Percentiles rank a stretch among this genome's conserved stretches.
These are phyloP conservation scores for Peromyscus eremicus DNA, from an alignment of 2,797 vertebrate species.

Conservation along the genomic window DNA sequence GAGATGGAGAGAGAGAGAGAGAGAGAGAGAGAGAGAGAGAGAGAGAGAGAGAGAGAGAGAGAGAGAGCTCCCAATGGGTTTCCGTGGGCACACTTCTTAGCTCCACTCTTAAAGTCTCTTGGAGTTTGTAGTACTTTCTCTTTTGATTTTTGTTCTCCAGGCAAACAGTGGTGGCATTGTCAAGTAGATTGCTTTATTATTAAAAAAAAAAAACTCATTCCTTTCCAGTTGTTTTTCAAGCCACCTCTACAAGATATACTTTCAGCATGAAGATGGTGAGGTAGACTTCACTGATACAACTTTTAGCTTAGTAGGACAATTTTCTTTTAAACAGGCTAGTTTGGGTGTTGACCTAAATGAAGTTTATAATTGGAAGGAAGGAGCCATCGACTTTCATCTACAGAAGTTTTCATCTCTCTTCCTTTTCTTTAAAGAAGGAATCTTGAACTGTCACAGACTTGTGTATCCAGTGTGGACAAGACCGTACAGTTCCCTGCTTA, in stretches of 20 bases:
- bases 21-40: accelerated
- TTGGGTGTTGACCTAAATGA: conserved; percentile 8
- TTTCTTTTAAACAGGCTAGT: background rate
- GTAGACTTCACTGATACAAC: background rate
- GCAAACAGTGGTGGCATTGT: background rate
- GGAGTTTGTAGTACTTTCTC: background rate
- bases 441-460: background rate
- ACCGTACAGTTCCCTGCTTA: background rate
- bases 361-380: conserved; percentile 20
- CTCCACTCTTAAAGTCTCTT: background rate
- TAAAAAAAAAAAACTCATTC: background rate
- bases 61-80: background rate
- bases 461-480: background rate
- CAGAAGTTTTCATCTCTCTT: background rate
- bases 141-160: background rate
- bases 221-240: background rate
- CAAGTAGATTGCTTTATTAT: background rate
- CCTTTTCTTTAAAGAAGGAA: background rate
- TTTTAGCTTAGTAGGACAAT: background rate
- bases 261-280: background rate
- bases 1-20: no score
- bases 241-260: background rate
- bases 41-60: no score
- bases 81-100: background rate
- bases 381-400: background rate